Conservation (phyloP, 2,888 invertebrate genomes). For the Calliopum simillimum region DNA sequence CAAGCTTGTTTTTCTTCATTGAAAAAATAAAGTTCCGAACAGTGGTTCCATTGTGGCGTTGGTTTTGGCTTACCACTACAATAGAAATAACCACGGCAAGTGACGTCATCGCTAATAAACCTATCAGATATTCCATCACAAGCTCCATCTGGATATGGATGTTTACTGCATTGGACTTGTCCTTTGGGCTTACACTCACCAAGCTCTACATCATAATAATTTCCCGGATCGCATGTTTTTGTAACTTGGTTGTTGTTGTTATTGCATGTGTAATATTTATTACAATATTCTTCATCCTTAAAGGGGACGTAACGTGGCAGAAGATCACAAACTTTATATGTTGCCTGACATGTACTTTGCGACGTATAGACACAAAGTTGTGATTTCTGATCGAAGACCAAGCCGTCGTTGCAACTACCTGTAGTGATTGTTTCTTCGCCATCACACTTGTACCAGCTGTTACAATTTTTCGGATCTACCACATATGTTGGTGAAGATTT, state of each 20-base stretch:
- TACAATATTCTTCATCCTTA: constrained; percentile 53
- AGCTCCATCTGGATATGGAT: constrained; percentile 52
- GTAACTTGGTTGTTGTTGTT: constrained; percentile 19
- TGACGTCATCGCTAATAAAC: constrained; percentile 55
- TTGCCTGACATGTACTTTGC: constrained; percentile 47
- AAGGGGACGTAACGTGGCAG: constrained; percentile 44
- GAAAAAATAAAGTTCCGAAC: constrained; percentile 51
- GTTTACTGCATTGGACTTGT: constrained; percentile 48
- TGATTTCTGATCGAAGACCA: constrained; percentile 46
- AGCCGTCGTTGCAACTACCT: constrained; percentile 47
- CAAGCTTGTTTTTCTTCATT: constrained; percentile 48
- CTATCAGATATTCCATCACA: constrained; percentile 55
- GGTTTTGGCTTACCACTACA: constrained; percentile 56
- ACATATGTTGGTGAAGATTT: constrained; percentile 47
- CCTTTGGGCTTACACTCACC: constrained; percentile 49
- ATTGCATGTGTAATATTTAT: constrained; percentile 49
- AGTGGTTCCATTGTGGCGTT: constrained; percentile 51
- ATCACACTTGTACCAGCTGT: constrained; percentile 54
- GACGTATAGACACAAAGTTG: constrained; percentile 49
- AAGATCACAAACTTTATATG: constrained; percentile 53
- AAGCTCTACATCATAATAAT: constrained; percentile 48
- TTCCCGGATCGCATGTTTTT: constrained; percentile 39
- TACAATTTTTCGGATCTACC: constrained; percentile 51
- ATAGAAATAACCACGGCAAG: constrained; percentile 59
- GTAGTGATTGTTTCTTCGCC: not conserved